Evolutionary conservation across 2,888 invertebrate genomes (phyloP).

Genomic region (Troides aeacus): DNA sequence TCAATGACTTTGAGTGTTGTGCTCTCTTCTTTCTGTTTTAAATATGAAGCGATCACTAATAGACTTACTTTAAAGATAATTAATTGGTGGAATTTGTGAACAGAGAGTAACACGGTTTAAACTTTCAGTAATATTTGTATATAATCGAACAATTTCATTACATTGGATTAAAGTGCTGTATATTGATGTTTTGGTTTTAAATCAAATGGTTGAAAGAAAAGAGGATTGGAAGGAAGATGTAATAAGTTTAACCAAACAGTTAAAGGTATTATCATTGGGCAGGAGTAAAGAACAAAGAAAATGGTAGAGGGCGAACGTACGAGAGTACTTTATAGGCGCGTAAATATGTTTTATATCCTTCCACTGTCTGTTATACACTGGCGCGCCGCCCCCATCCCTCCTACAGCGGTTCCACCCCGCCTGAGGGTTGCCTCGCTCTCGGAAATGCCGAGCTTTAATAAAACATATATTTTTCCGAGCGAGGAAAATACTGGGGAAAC

Average conservation of each 20-base stretch:
- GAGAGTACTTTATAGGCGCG: constrained; percentile 81
- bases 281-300: constrained; percentile 78
- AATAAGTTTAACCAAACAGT: constrained; percentile 79
- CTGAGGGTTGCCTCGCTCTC: constrained; percentile 75
- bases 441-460: constrained; percentile 81
- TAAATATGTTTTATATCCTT: constrained; percentile 81
- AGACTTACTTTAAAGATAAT: constrained; percentile 18
- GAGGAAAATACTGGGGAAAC: constrained; percentile 80
- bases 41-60: constrained; percentile 42
- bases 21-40: constrained; percentile 49
- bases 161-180: too few species aligned
- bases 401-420: constrained; percentile 56
- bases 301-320: constrained; percentile 78
- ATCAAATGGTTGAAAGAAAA: constrained; percentile 75
- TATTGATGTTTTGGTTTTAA: constrained; percentile 68
- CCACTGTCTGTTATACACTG: constrained; percentile 80
- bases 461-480: constrained; percentile 81
- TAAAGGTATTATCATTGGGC: constrained; percentile 79
- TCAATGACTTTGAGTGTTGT: constrained; percentile 55
- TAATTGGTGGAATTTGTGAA: too few species aligned
- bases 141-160: too few species aligned
- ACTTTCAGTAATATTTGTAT: too few species aligned
- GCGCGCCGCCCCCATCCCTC: constrained; percentile 67
- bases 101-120: too few species aligned
- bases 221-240: constrained; percentile 74